Percentiles rank a stretch among this genome's conserved stretches.
Conservation (phyloP, 1,140 invertebrate species). For the Schlechtendalia chinensis region DNA sequence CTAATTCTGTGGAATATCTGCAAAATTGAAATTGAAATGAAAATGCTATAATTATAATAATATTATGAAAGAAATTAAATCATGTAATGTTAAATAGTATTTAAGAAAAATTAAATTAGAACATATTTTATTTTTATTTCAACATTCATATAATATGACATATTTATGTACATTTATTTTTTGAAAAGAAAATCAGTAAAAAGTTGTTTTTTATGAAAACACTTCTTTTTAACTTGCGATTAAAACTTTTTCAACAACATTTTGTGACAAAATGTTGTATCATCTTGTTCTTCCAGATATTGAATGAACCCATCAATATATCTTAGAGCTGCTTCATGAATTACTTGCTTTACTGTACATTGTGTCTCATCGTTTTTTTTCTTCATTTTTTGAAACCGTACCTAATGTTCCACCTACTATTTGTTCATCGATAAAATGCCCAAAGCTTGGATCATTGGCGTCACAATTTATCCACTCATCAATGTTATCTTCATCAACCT, state of each 20-base stretch:
- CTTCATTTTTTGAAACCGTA: neutral
- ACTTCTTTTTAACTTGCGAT: no score
- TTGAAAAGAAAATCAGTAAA: no score
- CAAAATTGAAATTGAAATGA: neutral
- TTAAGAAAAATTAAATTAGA: no score
- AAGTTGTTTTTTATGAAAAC: no score
- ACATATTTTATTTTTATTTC: no score
- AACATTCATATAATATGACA: no score
- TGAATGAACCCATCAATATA: neutral
- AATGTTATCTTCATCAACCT: neutral
- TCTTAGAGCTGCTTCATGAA: neutral
- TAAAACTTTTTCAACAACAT: no score
- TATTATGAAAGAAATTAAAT: neutral
- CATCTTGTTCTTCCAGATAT: neutral
- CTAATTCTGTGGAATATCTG: neutral
- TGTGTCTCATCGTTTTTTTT: neutral
- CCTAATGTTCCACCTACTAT: neutral
- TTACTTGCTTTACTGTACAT: neutral
- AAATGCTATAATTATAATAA: neutral
- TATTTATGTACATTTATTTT: no score
- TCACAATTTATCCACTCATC: neutral
- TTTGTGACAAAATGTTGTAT: neutral
- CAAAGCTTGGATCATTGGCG: neutral
- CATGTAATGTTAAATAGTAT: no score
- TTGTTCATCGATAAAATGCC: neutral